Evolutionary conservation across 1,140 invertebrate genomes (phyloP).

Genomic region (Phocides pigmalion): DNA sequence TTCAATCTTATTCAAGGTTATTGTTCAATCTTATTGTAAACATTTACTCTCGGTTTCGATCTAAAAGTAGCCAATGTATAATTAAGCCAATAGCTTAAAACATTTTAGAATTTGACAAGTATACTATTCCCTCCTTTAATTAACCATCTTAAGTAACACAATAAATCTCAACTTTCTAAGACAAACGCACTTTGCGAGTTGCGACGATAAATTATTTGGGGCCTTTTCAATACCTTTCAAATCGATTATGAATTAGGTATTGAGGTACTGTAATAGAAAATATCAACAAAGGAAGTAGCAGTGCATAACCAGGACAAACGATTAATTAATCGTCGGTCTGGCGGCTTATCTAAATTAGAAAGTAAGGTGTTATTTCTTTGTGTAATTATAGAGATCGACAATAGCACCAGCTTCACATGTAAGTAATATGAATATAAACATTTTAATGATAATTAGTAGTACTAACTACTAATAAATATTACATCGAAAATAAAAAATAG

Average conservation of each 20-base stretch:
- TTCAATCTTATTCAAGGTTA: too few relatives aligned
- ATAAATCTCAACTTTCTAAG: conserved; percentile 28
- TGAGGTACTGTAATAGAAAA: conserved; percentile 26
- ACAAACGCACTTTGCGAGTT: conserved; percentile 14
- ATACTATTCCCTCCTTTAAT: conserved; percentile 1
- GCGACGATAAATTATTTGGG: conserved; percentile 23
- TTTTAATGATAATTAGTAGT: too few relatives aligned
- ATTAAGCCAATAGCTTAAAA: neutral
- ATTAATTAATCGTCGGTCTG: conserved; percentile 52
- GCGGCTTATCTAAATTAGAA: conserved; percentile 50
- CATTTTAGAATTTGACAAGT: conserved; percentile 9
- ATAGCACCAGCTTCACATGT: conserved; percentile 22
- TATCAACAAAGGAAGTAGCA: conserved; percentile 43
- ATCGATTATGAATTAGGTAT: conserved; percentile 24
- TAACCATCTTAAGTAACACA: conserved; percentile 19
- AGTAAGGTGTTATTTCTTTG: conserved; percentile 47
- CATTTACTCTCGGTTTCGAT: too few relatives aligned
- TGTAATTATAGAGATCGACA: conserved; percentile 46
- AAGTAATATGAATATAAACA: conserved; percentile 14
- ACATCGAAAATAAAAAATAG: too few relatives aligned
- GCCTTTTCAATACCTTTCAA: conserved; percentile 32
- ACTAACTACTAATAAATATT: too few relatives aligned
- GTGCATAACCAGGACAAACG: conserved; percentile 44
- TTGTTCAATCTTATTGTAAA: too few relatives aligned
- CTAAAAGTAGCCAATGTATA: too few relatives aligned